Conservation (phyloP, 1,140 invertebrate species). For the Aricia agestis region DNA sequence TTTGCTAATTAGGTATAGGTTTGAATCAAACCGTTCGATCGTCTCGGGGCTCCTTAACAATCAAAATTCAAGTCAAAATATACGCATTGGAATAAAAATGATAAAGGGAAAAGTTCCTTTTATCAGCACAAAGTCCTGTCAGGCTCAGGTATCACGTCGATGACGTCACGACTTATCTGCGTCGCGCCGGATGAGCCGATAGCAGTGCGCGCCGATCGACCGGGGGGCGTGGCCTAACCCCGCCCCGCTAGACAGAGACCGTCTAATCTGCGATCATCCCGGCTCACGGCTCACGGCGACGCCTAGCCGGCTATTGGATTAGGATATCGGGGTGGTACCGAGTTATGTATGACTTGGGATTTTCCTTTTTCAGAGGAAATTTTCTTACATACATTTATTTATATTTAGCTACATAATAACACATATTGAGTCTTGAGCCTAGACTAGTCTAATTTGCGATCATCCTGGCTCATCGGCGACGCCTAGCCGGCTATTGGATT, state of each 20-base stretch:
- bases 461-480: conserved; percentile 53
- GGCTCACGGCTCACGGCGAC: conserved; percentile 48
- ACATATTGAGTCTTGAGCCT: no score
- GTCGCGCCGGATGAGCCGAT: conserved; percentile 65
- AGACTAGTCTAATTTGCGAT: conserved; percentile 53
- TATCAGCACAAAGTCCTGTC: neutral
- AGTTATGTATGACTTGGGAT: neutral
- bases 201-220: conserved; percentile 65
- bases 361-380: no score
- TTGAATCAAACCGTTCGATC: no score
- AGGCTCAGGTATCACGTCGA: neutral
- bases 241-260: conserved; percentile 60
- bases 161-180: conserved; percentile 61
- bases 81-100: no score
- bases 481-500: conserved; percentile 65
- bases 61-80: no score
- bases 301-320: conserved; percentile 60
- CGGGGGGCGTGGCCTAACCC: conserved; percentile 65
- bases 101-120: no score
- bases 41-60: no score
- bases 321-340: neutral
- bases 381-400: no score
- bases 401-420: no score
- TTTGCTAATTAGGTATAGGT: no score
- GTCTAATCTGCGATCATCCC: conserved; percentile 68